Base-by-base conservation (phyloP, 1,140 invertebrate genomes). In the Cydia fagiglandana region DNA sequence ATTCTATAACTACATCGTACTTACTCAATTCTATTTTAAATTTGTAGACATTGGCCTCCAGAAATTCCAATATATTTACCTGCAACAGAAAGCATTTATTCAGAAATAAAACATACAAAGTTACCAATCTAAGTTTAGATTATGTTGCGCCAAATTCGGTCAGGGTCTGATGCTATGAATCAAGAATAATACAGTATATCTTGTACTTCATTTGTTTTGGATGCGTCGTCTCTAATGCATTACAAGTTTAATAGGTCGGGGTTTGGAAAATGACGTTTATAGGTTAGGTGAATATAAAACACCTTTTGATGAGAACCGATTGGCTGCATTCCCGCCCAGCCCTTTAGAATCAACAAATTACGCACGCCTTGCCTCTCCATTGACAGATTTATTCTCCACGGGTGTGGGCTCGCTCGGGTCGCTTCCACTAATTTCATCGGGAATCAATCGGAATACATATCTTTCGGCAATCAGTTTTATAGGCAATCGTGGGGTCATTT, bases 321-420 rank as follows among this genome's bases (percentile, higher is more conserved):
- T 85, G 84, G 83, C 81, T 76, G 73, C 75, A 82, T 78, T 83
- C 83, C 78, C 78, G 80, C 73, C 75, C 79, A 81, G n/a, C 66
- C 38, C 66, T 70, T 70, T 17, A 5, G 17, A 77, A 83, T 81
- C 82, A 84, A 86, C 85, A 90, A 87, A 88, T 86, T 81, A 80
- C 79, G 74, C 78, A 79, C 81, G 79, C 78, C 77, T 82, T 80
- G 76, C 76, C 47, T 74, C 73, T 66, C 77, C 68, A 78, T 81
- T 82, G 85, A 89, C 85, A 86, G 84, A 89, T 89, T 88, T 88
- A 86, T 86, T 41, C n/a, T 70, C 34, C 66, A 17, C 66, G 66
- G 77, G 80, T 50, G 50, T 87, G 83, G 82, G 85, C 76, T 73
- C n/a, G n/a, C n/a, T n/a, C n/a, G n/a, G 79, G 76, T 66, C 78